Percentiles rank a stretch among this genome's conserved stretches.
These are phyloP conservation scores for Pachyrhynchus sulphureomaculatus DNA, from an alignment of 1,140 invertebrate species.

Conservation along the genomic window DNA sequence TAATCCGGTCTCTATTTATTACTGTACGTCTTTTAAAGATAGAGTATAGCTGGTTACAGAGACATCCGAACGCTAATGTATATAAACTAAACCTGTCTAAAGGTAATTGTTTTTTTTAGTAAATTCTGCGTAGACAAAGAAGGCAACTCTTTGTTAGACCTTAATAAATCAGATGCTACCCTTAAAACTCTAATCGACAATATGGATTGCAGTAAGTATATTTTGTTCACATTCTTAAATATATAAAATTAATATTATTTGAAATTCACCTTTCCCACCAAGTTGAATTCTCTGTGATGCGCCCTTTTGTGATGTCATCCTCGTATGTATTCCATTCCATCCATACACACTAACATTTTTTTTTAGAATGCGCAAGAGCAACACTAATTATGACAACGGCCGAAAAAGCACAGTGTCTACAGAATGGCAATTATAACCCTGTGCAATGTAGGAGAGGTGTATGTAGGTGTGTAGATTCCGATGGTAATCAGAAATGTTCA, in stretches of 20 bases:
- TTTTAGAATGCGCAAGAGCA: conserved; percentile 60
- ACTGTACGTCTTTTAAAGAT: too few species aligned
- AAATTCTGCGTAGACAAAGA: conserved; percentile 58
- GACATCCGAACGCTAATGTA: too few species aligned
- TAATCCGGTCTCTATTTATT: too few species aligned
- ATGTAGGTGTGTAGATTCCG: conserved; percentile 61
- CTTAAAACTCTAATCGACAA: conserved; percentile 39
- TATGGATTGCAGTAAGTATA: conserved; percentile 55
- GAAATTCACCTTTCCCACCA: too few species aligned
- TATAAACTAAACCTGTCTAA: too few species aligned
- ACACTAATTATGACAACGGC: conserved; percentile 50
- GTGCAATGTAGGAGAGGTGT: conserved; percentile 59
- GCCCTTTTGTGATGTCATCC: too few species aligned
- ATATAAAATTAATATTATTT: too few species aligned
- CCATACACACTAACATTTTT: too few species aligned
- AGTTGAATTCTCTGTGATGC: too few species aligned
- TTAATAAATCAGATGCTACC: conserved; percentile 45
- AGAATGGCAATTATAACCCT: conserved; percentile 60
- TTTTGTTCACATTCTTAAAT: too few species aligned
- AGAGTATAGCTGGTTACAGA: too few species aligned
- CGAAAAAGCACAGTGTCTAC: conserved; percentile 58
- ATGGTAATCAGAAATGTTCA: conserved; percentile 56
- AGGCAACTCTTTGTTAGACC: conserved; percentile 49
- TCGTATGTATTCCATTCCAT: too few species aligned
- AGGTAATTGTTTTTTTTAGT: conserved; percentile 49